Evolutionary conservation across 2,888 invertebrate species (phyloP).

Genomic region (Artemia sinica): DNA sequence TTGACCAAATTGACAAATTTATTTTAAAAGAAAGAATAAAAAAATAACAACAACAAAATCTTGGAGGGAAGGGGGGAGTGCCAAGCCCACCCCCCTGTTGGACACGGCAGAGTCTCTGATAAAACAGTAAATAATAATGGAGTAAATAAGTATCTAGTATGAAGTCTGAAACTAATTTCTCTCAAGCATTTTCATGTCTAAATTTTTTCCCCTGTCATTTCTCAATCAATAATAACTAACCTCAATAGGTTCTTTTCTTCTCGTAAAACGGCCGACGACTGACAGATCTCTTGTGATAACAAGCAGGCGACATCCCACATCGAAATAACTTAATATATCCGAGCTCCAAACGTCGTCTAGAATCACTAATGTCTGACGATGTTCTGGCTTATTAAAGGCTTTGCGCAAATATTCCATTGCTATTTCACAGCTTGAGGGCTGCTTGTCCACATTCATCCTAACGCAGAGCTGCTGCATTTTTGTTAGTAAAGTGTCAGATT

Average conservation of each 20-base stretch:
- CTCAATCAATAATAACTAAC: background rate
- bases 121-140: too few species aligned
- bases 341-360: conserved; percentile 48
- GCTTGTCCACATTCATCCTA: conserved; percentile 18
- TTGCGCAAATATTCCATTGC: conserved; percentile 22
- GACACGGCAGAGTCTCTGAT: too few species aligned
- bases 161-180: too few species aligned
- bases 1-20: too few species aligned
- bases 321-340: conserved; percentile 44
- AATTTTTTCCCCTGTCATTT: too few species aligned
- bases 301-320: conserved; percentile 49
- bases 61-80: too few species aligned
- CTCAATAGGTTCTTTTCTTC: background rate
- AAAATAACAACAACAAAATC: too few species aligned
- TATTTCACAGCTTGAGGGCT: conserved; percentile 22
- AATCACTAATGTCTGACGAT: conserved; percentile 31
- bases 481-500: conserved; percentile 24
- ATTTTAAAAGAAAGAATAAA: too few species aligned
- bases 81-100: too few species aligned
- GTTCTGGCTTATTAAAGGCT: conserved; percentile 19
- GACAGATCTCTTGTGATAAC: conserved; percentile 46
- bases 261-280: conserved; percentile 29
- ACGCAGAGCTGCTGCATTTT: conserved; percentile 25
- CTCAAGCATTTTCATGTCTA: too few species aligned
- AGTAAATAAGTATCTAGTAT: too few species aligned